A percentile compares a stretch with the other conserved stretches of the same genome.
Evolutionary conservation across 2,888 invertebrate species (phyloP).

Genomic region (Diplolepis rosae): DNA sequence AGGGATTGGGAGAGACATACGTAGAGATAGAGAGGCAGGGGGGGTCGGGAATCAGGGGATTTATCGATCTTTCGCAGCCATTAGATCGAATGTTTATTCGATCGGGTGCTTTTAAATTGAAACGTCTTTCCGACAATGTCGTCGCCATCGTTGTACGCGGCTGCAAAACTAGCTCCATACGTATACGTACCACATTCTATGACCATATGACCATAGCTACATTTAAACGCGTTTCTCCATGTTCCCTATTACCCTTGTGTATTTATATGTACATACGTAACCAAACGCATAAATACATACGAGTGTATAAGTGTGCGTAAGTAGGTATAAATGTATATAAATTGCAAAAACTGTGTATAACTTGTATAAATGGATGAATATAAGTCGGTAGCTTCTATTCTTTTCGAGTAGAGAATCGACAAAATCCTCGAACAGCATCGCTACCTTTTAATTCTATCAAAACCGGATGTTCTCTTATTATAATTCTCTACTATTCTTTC

Average conservation of each 20-base stretch:
- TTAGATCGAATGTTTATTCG: conserved; percentile 57
- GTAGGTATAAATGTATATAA: background rate
- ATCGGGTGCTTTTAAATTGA: conserved; percentile 65
- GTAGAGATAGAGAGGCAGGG: conserved; percentile 24
- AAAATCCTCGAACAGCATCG: no score
- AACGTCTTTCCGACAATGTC: conserved; percentile 61
- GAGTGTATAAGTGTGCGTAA: conserved; percentile 36
- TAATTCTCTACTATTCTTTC: no score
- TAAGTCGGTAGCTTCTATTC: no score
- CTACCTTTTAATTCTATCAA: no score
- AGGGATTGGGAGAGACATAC: background rate
- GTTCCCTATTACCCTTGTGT: conserved; percentile 47
- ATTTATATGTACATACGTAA: conserved; percentile 42
- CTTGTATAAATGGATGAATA: no score
- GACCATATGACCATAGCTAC: conserved; percentile 29
- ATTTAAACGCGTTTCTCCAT: conserved; percentile 44
- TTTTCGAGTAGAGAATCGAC: no score
- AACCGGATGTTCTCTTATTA: no score
- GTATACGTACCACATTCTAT: conserved; percentile 18
- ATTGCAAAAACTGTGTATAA: no score
- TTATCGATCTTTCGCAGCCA: conserved; percentile 59
- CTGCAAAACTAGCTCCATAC: conserved; percentile 40
- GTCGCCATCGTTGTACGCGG: no score
- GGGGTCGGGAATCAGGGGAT: conserved; percentile 50
- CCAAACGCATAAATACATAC: conserved; percentile 45